Conservation (phyloP, 2,113 vertebrate genomes). For the crab-eating macaque (Macaca fascicularis) region DNA sequence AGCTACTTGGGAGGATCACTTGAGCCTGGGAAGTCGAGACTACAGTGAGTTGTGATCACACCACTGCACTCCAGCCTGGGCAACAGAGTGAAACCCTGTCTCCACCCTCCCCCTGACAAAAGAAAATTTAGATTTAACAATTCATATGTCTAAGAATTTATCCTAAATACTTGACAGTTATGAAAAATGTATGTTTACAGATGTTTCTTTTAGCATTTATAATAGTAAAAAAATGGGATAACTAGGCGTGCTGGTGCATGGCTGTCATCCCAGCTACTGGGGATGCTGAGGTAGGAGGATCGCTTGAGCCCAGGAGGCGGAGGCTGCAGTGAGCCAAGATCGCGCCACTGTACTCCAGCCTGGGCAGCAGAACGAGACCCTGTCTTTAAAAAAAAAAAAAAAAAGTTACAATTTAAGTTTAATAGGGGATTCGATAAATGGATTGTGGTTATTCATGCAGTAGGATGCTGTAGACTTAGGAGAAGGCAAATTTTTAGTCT, state of each 20-base stretch:
- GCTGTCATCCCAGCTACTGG: too few relatives aligned
- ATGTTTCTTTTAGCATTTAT: not conserved
- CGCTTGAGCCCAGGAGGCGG: too few relatives aligned
- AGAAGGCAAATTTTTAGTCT: constrained; percentile 38
- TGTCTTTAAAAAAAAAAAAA: too few relatives aligned
- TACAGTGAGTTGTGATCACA: not conserved
- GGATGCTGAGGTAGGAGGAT: too few relatives aligned
- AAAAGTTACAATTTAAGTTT: not conserved
- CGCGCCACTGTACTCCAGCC: too few relatives aligned
- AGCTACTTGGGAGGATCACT: not conserved
- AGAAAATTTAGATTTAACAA: not conserved
- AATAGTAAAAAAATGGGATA: not conserved
- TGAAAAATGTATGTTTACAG: constrained; percentile 22
- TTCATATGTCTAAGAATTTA: not conserved
- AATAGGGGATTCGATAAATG: not conserved
- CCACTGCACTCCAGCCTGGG: not conserved
- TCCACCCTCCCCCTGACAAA: not conserved
- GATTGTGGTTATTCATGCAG: not conserved
- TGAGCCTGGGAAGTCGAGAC: not conserved
- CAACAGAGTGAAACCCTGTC: not conserved
- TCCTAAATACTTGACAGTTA: not conserved
- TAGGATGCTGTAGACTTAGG: not conserved
- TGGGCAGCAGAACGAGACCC: too few relatives aligned
- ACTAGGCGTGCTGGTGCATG: too few relatives aligned
- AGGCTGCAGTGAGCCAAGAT: too few relatives aligned